Percentiles rank a stretch among this genome's conserved stretches.
Evolutionary conservation across 2,113 vertebrate species (phyloP).

Genomic region (Noturus placidus): DNA sequence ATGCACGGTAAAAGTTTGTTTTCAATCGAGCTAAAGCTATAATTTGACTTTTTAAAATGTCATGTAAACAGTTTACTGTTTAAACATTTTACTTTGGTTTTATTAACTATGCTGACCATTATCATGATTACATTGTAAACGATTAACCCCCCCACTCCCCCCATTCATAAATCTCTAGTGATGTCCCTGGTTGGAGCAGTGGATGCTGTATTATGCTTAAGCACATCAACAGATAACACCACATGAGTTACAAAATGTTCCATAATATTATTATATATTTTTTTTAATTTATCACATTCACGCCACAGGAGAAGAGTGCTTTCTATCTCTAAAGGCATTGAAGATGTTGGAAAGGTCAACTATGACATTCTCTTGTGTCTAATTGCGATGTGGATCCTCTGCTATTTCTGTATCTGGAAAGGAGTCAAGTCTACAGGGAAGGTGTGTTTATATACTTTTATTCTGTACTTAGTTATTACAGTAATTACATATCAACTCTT

Average conservation of each 20-base stretch:
- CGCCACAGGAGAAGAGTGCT: slow-evolving; percentile 79
- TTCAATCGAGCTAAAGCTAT: too few relatives aligned
- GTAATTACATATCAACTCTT: background rate
- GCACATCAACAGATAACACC: background rate
- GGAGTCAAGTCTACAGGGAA: slow-evolving; percentile 92
- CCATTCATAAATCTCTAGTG: too few relatives aligned
- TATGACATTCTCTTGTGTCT: slow-evolving; percentile 87
- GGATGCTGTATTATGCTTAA: background rate
- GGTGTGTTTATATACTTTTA: slow-evolving; percentile 62
- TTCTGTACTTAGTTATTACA: background rate
- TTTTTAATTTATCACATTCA: too few relatives aligned
- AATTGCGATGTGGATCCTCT: slow-evolving; percentile 82
- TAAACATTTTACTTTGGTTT: too few relatives aligned
- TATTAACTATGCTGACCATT: too few relatives aligned
- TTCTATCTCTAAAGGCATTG: slow-evolving; percentile 82
- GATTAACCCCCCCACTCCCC: too few relatives aligned
- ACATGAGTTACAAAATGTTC: background rate
- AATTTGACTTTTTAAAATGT: too few relatives aligned
- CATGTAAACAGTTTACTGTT: too few relatives aligned
- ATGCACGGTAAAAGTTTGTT: too few relatives aligned
- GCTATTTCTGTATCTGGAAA: slow-evolving; percentile 96
- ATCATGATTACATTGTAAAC: too few relatives aligned
- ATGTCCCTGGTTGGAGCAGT: background rate
- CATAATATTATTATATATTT: too few relatives aligned
- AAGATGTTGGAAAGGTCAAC: slow-evolving; percentile 82